phyloP scores from a whole-genome alignment of 2,888 invertebrate genomes.

The Altica lythri region DNA sequence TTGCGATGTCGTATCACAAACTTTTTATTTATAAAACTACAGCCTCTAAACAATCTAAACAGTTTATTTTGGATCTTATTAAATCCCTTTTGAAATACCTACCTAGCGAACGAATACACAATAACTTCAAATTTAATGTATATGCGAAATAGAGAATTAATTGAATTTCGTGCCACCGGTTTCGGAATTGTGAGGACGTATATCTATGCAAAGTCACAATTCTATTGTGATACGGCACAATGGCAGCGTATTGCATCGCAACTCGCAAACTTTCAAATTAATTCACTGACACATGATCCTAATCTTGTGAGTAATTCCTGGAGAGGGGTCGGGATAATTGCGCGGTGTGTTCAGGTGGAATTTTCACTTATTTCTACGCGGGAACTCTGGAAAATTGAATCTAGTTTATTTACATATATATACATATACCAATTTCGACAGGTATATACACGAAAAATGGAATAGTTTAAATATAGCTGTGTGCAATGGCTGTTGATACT shows the following conservation, averaged over 20 bases:
- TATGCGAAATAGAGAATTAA: conserved; percentile 47
- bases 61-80: too few species aligned
- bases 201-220: conserved; percentile 57
- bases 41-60: too few species aligned
- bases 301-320: conserved; percentile 28
- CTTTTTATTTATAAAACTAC: too few species aligned
- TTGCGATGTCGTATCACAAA: too few species aligned
- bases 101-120: conserved; percentile 43
- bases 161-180: conserved; percentile 51
- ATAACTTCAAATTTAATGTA: conserved; percentile 51
- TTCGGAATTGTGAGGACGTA: conserved; percentile 49
- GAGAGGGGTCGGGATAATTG: conserved; percentile 7
- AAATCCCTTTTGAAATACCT: neutral
- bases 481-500: too few species aligned
- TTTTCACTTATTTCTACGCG: conserved; percentile 21
- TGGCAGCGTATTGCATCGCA: conserved; percentile 50
- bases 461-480: too few species aligned
- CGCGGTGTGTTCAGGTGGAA: conserved; percentile 19
- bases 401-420: conserved; percentile 20
- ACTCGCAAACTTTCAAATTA: conserved; percentile 53
- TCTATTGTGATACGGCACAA: conserved; percentile 52
- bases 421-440: too few species aligned
- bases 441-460: too few species aligned
- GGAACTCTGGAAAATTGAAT: conserved; percentile 17
- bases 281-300: conserved; percentile 48